Evolutionary conservation across 2,888 invertebrate species (phyloP).

Genomic region (Anorthoa munda): DNA sequence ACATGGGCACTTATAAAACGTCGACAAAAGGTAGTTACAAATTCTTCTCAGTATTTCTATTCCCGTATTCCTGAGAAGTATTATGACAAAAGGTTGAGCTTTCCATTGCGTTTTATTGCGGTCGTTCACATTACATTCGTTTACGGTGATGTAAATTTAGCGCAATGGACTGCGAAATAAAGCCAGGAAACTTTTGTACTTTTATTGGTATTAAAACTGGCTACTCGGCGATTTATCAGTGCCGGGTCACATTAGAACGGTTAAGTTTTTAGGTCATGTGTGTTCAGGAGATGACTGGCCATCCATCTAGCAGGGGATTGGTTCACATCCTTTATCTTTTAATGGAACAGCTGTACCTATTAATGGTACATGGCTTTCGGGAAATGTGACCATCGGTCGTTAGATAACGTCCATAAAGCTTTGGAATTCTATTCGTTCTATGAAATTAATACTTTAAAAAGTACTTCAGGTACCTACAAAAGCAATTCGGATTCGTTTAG

Average conservation of each 20-base stretch:
- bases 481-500: conserved; percentile 41
- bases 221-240: conserved; percentile 38
- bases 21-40: too few relatives aligned
- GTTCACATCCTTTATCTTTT: conserved; percentile 65
- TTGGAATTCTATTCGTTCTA: conserved; percentile 16
- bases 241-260: conserved; percentile 35
- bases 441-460: conserved; percentile 31
- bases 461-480: conserved; percentile 20
- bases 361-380: conserved; percentile 60
- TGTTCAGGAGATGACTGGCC: conserved; percentile 60
- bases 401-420: conserved; percentile 39
- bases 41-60: conserved; percentile 38
- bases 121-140: conserved; percentile 64
- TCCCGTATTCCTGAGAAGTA: conserved; percentile 34
- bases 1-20: too few relatives aligned
- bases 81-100: conserved; percentile 53
- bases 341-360: conserved; percentile 70
- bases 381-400: conserved; percentile 47
- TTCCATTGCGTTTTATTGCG: conserved; percentile 66
- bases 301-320: conserved; percentile 65
- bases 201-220: conserved; percentile 59
- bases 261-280: conserved; percentile 53
- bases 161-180: conserved; percentile 66
- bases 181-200: conserved; percentile 53
- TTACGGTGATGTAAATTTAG: conserved; percentile 66